These are phyloP conservation scores for Nymphicus hollandicus DNA, from an alignment of 2,113 vertebrate genomes.

Conservation along the genomic window DNA sequence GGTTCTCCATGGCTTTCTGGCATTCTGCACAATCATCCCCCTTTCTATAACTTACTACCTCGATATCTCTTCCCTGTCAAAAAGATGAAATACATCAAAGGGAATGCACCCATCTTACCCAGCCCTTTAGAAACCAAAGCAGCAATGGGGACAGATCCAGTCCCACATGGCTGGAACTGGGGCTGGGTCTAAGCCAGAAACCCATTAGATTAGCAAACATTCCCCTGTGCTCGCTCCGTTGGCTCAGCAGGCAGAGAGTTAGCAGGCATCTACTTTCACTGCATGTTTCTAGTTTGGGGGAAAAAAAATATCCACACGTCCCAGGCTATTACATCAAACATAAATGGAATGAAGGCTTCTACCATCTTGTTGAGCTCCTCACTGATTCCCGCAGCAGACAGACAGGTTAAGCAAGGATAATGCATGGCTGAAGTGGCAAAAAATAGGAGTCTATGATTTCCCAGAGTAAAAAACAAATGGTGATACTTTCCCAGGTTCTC, in stretches of 20 bases:
- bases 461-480: neutral
- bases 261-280: slow-evolving; percentile 15
- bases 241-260: neutral
- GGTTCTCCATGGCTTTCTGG: neutral
- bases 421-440: neutral
- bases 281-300: neutral
- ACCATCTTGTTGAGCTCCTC: neutral
- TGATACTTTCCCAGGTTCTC: neutral
- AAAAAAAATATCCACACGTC: neutral
- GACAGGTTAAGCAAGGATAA: neutral
- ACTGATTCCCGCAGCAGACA: neutral
- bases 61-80: neutral
- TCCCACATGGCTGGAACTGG: neutral
- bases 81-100: neutral
- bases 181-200: neutral
- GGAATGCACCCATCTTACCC: neutral
- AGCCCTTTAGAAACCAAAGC: neutral
- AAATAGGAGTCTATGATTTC: neutral
- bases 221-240: neutral
- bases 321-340: neutral
- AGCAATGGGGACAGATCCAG: neutral
- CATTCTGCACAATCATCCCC: neutral
- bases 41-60: neutral
- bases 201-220: neutral
- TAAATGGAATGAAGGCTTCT: neutral